Conservation (phyloP, 2,797 vertebrate genomes). For the Sebastolobus alascanus region DNA sequence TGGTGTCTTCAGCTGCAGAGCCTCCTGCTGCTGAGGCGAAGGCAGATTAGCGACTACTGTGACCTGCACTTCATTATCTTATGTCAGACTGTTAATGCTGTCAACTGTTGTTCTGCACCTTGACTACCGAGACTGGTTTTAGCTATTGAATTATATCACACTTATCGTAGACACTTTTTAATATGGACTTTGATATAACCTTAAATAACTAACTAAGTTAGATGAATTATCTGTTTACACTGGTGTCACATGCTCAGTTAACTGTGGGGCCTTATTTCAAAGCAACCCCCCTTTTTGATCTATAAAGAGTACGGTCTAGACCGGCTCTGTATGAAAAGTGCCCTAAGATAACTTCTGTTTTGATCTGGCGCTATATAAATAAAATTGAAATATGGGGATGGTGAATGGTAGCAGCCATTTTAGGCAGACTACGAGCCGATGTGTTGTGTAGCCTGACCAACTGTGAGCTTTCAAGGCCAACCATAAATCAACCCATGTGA, state of each 20-base stretch:
- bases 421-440: conserved; percentile 7
- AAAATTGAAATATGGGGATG: not conserved
- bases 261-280: conserved; percentile 64
- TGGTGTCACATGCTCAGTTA: conserved; percentile 54
- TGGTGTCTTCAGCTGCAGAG: conserved; percentile 72
- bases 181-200: conserved; percentile 68
- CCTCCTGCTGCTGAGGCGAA: conserved; percentile 80
- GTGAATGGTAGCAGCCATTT: conserved; percentile 50
- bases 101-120: conserved; percentile 72
- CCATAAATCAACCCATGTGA: conserved; percentile 56
- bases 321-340: not conserved
- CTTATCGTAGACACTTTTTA: conserved; percentile 59
- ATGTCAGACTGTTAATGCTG: conserved; percentile 61
- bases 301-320: not conserved
- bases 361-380: not conserved
- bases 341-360: not conserved
- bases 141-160: conserved; percentile 62
- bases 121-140: conserved; percentile 63
- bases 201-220: conserved; percentile 49
- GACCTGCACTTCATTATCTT: conserved; percentile 42
- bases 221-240: conserved; percentile 65
- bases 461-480: conserved; percentile 65
- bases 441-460: conserved; percentile 43
- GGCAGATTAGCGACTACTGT: conserved; percentile 75
- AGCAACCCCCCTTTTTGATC: conserved; percentile 38